Base-by-base conservation (phyloP, 37 sponge, comb jelly and placozoan genomes). In the Axinella damicornis region DNA sequence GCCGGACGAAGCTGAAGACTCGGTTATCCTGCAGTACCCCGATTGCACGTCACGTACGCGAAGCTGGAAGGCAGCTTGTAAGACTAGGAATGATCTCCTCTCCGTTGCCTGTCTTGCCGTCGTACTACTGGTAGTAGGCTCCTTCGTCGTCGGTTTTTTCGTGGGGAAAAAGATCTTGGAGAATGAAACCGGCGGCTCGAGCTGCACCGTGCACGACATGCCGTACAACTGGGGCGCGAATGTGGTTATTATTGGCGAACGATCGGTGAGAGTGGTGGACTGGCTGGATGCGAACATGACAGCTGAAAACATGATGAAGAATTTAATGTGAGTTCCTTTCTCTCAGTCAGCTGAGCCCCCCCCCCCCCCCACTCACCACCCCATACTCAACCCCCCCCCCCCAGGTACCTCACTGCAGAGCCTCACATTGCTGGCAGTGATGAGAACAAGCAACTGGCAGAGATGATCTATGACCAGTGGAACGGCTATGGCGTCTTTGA, bases 341-440 rank as follows among this genome's bases (percentile, higher is more conserved):
- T 4, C 6, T 9, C 46, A 46, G 6, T 12, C 6, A 46, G 6
- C 46, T 46, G 46, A 5, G 31, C 31, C 35, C 2, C 5, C 35
- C 35, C 6, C 13, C 35, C 31, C 69, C 31, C 34, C 2, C 1
- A n/a, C n/a, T n/a, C 4, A 68, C 31, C 35, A 33, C 5, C 35
- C 35, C 6, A 5, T 32, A 4, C 35, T 5, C 13, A 19, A 30
- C 13, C 35, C 31, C 69, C 31, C 34, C 2, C 1, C 28, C 31
- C 5, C 54, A 89, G 90, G 62, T 68, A 55, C 18, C 72, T 93
- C n/a, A 85, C 94, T 28, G 35, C 5, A n/a, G 2, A 71, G 20
- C 94, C 94, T 5, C 94, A 94, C 77, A 85, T 94, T 73, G 91
- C 94, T 77, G 94, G 91, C 22, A 70, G 54, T 18, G 70, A 69